Evolutionary conservation across 2,113 vertebrate genomes (phyloP), one percentile per base, ranked within the genome.

Genomic region (Thymallus thymallus): DNA sequence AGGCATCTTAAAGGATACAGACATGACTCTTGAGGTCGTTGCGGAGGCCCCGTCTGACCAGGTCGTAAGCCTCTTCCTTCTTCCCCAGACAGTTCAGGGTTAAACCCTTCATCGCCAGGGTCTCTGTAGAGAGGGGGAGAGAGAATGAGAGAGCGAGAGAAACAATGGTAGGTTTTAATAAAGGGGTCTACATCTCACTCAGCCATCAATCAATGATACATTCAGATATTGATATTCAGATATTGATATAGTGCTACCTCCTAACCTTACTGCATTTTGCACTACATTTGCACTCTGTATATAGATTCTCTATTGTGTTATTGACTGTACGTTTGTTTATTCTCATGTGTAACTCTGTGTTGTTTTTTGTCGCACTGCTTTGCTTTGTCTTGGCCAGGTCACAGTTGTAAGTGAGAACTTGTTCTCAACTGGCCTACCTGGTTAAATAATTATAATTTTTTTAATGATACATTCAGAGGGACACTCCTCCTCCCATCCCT

Each of bases 11-110:
- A 94, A 96, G 95, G 98, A 99, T 99, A 97, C 98, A 99, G 89
- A 99, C 98, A 83, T 99, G 98, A 90, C 98, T 99, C 91, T 94
- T 96, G 80, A 99, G 93, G 90, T 99, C 98, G 72, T 99, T 99
- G 85, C 97, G 94, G 68, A 99, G 93, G 72, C 98, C 98, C 90
- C 96, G 92, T 68, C 97, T 95, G 81, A 99, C 98, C 86, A 98
- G 93, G 32, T 99, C 97, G 63, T 99, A 99, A 5, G 98, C 98
- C 83, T 99, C 98, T 79, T 99, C 98, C 67, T 99, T 98, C 88
- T 99, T 99, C 46, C 97, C 98, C 85, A 99, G 90, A 88, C 98
- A 99, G 89, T 99, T 98, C 82, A 99, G 82, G 9, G 97, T 99
- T 79, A 99, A 85, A 80, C 97, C 98, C 90, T 99, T 99, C 97